Percentiles rank a stretch among this genome's conserved stretches.
Conservation (phyloP, 2,797 vertebrate species). For the Rhinoraja longicauda region DNA sequence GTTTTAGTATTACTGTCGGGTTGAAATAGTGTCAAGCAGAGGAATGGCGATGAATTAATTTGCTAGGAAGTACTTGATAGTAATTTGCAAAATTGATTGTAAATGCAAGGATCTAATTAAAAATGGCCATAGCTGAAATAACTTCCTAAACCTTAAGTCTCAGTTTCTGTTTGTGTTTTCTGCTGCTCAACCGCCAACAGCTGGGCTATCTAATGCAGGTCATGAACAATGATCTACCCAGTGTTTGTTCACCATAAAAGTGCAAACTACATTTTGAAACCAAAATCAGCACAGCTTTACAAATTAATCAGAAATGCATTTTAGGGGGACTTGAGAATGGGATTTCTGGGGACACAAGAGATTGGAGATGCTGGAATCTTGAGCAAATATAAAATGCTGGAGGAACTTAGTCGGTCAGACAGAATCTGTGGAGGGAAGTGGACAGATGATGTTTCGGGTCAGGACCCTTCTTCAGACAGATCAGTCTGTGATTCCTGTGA, state of each 20-base stretch:
- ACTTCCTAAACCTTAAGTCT: neutral
- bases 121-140: neutral
- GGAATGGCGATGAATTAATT: neutral
- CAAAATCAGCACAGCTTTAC: neutral
- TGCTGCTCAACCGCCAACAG: too few species aligned
- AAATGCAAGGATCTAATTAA: neutral
- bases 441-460: too few species aligned
- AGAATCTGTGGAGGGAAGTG: too few species aligned
- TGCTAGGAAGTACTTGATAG: neutral
- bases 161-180: too few species aligned
- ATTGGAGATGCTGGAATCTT: too few species aligned
- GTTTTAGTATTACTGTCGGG: neutral
- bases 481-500: neutral
- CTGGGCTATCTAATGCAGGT: too few species aligned
- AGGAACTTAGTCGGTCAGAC: too few species aligned
- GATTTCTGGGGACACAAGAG: neutral
- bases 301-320: neutral
- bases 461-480: too few species aligned
- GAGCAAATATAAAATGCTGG: too few species aligned
- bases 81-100: neutral
- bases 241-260: neutral
- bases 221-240: neutral
- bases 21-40: neutral
- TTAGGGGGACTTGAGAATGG: neutral
- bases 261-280: neutral